Conservation (phyloP, 2,888 invertebrate genomes). For the Sinopyrophorus schimmeli region DNA sequence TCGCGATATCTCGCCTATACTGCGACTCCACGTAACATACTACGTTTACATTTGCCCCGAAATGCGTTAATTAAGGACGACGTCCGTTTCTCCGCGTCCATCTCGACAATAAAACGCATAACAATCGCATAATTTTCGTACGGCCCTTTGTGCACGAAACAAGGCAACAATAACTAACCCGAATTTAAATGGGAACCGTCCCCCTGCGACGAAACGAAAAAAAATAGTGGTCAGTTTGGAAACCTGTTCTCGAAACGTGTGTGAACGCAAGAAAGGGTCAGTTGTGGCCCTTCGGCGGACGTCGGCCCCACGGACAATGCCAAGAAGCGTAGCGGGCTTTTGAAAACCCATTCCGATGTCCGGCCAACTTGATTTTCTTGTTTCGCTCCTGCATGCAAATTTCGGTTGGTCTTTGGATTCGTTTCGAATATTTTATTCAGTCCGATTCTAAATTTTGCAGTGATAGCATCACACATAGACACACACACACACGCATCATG, state of each 20-base stretch:
- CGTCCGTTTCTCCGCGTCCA: too few species aligned
- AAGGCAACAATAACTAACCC: slow-evolving; percentile 18
- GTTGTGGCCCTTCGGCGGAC: slow-evolving; percentile 29
- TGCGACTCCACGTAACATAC: too few species aligned
- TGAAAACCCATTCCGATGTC: slow-evolving; percentile 48
- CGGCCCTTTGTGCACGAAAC: slow-evolving; percentile 2
- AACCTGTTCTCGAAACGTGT: slow-evolving; percentile 46
- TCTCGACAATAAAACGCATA: too few species aligned
- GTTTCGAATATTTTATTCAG: slow-evolving; percentile 44
- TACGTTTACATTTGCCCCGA: too few species aligned
- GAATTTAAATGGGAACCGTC: slow-evolving; percentile 25
- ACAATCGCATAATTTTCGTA: slow-evolving; percentile 2
- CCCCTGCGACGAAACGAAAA: slow-evolving; percentile 19
- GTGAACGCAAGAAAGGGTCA: slow-evolving; percentile 42
- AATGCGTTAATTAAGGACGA: too few species aligned
- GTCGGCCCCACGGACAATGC: slow-evolving; percentile 28
- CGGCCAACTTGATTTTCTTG: slow-evolving; percentile 53
- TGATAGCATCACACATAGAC: slow-evolving; percentile 47
- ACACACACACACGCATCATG: neutral
- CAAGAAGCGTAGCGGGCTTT: slow-evolving; percentile 40
- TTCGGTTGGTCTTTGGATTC: slow-evolving; percentile 40
- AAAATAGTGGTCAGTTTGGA: slow-evolving; percentile 32
- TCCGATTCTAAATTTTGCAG: slow-evolving; percentile 48
- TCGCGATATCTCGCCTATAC: too few species aligned
- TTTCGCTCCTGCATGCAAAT: slow-evolving; percentile 42